phyloP scores from a whole-genome alignment of 2,113 vertebrate genomes.

The Chrysemys picta region DNA sequence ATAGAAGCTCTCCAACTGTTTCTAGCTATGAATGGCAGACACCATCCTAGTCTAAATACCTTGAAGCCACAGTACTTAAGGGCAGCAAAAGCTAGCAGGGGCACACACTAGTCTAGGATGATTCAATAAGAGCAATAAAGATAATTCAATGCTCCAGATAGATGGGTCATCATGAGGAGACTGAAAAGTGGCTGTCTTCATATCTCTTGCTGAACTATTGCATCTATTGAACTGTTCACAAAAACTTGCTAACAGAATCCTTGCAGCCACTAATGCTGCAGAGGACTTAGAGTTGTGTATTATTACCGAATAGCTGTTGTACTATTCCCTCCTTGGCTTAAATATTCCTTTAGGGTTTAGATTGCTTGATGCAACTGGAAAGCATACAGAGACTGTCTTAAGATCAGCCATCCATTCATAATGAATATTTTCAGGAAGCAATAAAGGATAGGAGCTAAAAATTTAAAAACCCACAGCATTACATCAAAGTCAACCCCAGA shows the following conservation, averaged over 20 bases:
- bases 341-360: conserved; percentile 1
- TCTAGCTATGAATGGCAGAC: conserved; percentile 64
- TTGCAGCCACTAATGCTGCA: not conserved
- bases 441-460: not conserved
- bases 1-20: not conserved
- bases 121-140: conserved; percentile 29
- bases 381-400: not conserved
- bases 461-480: not conserved
- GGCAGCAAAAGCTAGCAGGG: conserved; percentile 53
- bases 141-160: not conserved
- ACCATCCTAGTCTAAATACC: conserved; percentile 75
- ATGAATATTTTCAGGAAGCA: not conserved
- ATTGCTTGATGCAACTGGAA: not conserved
- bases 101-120: conserved; percentile 33
- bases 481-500: not conserved
- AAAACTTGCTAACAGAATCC: not conserved
- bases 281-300: not conserved
- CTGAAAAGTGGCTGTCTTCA: no score
- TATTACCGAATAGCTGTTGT: conserved; percentile 1
- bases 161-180: not conserved
- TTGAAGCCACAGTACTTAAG: conserved; percentile 58
- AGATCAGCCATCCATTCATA: not conserved
- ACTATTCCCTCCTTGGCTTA: not conserved
- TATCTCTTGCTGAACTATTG: not conserved
- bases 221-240: not conserved